A percentile compares a stretch with the other conserved stretches of the same genome.
These are phyloP conservation scores for Drosophila ananassae DNA, from an alignment of 1,140 invertebrate species.

Conservation along the genomic window DNA sequence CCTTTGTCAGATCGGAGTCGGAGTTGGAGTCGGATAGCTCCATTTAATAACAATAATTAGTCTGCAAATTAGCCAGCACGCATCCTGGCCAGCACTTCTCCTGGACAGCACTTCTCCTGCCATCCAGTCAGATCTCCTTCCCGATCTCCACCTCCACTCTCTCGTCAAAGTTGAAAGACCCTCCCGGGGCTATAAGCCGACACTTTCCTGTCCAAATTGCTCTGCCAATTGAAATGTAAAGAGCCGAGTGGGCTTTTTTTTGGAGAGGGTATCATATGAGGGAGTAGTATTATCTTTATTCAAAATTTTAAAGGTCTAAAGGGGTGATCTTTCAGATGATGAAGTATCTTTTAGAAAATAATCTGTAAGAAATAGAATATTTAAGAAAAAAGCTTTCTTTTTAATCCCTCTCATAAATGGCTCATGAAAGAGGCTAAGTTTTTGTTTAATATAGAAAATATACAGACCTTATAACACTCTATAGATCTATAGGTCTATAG, in stretches of 20 bases:
- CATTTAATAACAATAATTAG: conserved; percentile 75
- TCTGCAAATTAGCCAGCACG: conserved; percentile 62
- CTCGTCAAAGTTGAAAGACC: not conserved
- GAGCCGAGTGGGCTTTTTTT: not conserved
- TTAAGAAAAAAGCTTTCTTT: too few relatives aligned
- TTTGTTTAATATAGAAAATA: too few relatives aligned
- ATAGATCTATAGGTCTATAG: too few relatives aligned
- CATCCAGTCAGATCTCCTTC: not conserved
- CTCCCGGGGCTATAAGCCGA: not conserved
- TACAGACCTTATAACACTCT: too few relatives aligned
- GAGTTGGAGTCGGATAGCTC: not conserved
- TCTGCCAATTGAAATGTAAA: conserved; percentile 7
- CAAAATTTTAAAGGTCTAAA: too few relatives aligned
- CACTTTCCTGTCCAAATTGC: not conserved
- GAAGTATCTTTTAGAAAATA: too few relatives aligned
- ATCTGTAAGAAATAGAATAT: too few relatives aligned
- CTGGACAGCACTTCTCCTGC: not conserved
- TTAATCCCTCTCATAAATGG: too few relatives aligned
- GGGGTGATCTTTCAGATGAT: too few relatives aligned
- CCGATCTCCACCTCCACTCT: not conserved
- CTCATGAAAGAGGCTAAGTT: too few relatives aligned
- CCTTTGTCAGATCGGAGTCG: not conserved
- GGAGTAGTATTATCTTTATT: too few relatives aligned
- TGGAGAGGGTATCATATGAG: too few relatives aligned
- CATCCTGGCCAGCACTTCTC: conserved; percentile 16